Conservation (phyloP, 2,888 invertebrate genomes). For the Morpho achilles region DNA sequence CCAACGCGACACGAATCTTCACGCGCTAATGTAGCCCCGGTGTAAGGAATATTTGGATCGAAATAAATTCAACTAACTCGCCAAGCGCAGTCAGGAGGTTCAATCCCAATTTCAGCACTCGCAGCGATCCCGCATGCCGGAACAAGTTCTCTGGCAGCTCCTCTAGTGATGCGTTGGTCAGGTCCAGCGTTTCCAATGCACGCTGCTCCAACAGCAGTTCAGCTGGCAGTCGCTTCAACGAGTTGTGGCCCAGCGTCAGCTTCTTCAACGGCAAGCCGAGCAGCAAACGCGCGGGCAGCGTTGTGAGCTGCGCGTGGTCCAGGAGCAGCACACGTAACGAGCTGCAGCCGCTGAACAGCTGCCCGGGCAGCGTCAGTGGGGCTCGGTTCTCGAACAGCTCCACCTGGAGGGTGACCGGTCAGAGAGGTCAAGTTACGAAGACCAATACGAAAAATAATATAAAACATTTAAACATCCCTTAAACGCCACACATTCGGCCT, state of each 20-base stretch:
- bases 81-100: conserved; percentile 14
- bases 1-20: too few relatives aligned
- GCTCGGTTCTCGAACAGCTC: conserved; percentile 21
- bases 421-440: too few relatives aligned
- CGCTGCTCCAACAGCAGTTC: conserved; percentile 30
- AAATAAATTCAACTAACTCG: conserved; percentile 9
- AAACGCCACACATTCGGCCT: too few relatives aligned
- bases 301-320: conserved; percentile 26
- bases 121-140: neutral
- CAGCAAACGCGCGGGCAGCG: conserved; percentile 30
- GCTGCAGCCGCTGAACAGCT: conserved; percentile 31
- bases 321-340: conserved; percentile 30
- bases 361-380: neutral
- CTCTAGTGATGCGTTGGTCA: conserved; percentile 25
- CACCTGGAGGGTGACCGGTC: conserved; percentile 16
- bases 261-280: conserved; percentile 25
- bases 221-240: conserved; percentile 22
- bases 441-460: too few relatives aligned
- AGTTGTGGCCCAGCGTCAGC: conserved; percentile 33
- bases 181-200: conserved; percentile 22
- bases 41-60: too few relatives aligned
- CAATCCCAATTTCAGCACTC: conserved; percentile 4
- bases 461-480: too few relatives aligned
- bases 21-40: too few relatives aligned
- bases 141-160: conserved; percentile 3